A percentile compares a stretch with the other conserved stretches of the same genome.
These are phyloP conservation scores for Heterochromis multidens DNA, from an alignment of 2,113 vertebrate species.

Conservation along the genomic window DNA sequence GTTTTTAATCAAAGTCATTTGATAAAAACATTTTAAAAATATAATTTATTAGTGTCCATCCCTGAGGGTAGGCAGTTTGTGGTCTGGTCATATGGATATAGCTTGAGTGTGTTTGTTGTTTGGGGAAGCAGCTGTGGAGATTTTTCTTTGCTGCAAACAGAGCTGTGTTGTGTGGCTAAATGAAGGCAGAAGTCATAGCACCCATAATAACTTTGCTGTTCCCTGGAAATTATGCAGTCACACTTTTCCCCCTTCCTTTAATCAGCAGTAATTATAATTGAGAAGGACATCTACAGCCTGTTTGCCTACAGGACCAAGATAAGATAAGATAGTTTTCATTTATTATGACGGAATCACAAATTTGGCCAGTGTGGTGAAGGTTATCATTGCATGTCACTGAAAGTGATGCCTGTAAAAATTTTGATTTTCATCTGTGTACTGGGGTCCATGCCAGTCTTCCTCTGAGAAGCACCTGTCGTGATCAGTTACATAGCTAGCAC, in stretches of 20 bases:
- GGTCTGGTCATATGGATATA: neutral
- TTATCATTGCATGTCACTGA: neutral
- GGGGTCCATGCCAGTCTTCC: neutral
- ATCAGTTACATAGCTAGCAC: neutral
- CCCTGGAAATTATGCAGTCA: neutral
- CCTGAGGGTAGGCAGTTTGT: neutral
- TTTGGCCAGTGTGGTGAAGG: neutral
- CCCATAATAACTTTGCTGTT: neutral
- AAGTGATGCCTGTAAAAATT: neutral
- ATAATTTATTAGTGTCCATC: neutral
- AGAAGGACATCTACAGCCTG: neutral
- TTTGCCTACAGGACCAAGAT: neutral
- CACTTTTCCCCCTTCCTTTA: neutral
- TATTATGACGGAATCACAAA: neutral
- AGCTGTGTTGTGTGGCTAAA: constrained; percentile 15
- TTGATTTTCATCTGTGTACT: neutral
- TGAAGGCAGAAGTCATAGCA: neutral
- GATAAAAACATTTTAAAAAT: neutral
- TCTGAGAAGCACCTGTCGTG: neutral
- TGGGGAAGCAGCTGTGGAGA: neutral
- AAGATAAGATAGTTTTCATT: neutral
- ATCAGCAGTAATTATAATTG: neutral
- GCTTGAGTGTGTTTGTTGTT: neutral
- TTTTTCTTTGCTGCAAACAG: constrained; percentile 5
- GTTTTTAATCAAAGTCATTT: neutral